Conservation (phyloP, 1,140 invertebrate species). For the Panagrolaimus sp. region DNA sequence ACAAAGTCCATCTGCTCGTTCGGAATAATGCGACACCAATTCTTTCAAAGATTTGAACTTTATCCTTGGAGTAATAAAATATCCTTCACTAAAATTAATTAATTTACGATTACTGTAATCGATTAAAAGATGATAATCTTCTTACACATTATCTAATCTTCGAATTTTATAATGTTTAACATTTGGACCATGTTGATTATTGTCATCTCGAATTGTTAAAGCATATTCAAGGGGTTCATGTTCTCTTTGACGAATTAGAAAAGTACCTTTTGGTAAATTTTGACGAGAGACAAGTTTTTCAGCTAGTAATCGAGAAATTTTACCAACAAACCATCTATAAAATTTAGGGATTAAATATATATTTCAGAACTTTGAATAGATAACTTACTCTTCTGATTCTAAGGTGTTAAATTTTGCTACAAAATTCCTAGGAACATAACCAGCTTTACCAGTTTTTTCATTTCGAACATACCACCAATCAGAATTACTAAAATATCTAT, state of each 20-base stretch:
- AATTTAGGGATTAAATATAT: too few species aligned
- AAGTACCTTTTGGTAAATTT: slow-evolving; percentile 91
- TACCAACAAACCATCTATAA: slow-evolving; percentile 97
- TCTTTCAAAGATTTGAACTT: slow-evolving; percentile 82
- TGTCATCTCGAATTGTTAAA: slow-evolving; percentile 84
- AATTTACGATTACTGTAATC: too few species aligned
- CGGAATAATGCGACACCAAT: slow-evolving; percentile 81
- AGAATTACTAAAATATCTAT: slow-evolving; percentile 65
- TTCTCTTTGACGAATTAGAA: slow-evolving; percentile 86
- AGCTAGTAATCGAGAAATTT: slow-evolving; percentile 89
- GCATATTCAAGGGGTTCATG: slow-evolving; percentile 74
- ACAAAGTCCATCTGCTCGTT: slow-evolving; percentile 76
- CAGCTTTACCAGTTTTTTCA: slow-evolving; percentile 65
- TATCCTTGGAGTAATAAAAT: slow-evolving; percentile 83
- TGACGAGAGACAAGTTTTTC: slow-evolving; percentile 84
- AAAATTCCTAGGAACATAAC: slow-evolving; percentile 81
- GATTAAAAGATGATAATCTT: too few species aligned
- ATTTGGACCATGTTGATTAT: neutral
- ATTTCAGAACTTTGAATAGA: too few species aligned
- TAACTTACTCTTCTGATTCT: slow-evolving; percentile 92
- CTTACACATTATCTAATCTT: slow-evolving; percentile 44
- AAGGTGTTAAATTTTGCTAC: slow-evolving; percentile 84
- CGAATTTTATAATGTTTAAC: slow-evolving; percentile 83
- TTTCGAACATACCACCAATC: slow-evolving; percentile 92
- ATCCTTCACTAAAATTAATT: too few species aligned